Base-by-base conservation (phyloP, 2,888 invertebrate species). In the Tipula helvola region DNA sequence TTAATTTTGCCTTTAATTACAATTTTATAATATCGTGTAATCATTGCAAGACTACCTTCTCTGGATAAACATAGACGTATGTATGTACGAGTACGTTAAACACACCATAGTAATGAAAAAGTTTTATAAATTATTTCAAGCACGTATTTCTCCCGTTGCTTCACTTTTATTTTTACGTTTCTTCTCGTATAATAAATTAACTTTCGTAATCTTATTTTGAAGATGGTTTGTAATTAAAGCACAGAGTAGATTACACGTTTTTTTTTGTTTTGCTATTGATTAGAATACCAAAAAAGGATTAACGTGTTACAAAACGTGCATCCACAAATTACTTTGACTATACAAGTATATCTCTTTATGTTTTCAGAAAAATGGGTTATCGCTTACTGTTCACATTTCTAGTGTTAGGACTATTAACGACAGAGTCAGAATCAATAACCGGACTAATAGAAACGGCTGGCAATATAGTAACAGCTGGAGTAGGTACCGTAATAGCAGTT, bases 371-470 rank as follows among this genome's bases (percentile, higher is more conserved):
- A 47, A 47, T 47, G n/a, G 39, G 10, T 47, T 13, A 47, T 47
- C 47, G 13, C 47, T 12, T 47, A 47, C n/a, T 13, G 13, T 4
- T 47, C 47, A n/a, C 47, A 13, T 13, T 47, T 12, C 5, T 47
- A 13, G 47, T 47, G 47, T 47, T 12, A 12, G n/a, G 2, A 3
- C 4, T 47, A 47, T 13, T n/a, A 12, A 47, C 47, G 3, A 47
- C 47, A 13, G 5, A 12, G 13, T 13, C 13, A 3, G 47, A 12
- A 47, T 0, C 13, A 18, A 28, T 28, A 10, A 18, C 5, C 89
- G 0, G 85, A 89, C 8, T 87, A 89, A 0, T 89, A 90, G 36
- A 90, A 91, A n/a, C 91, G 91, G 88, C 88, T 91, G 41, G 91
- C 91, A 39, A 84, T 39, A 3, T 84, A 10, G 36, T 36, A 12